A percentile compares a stretch with the other conserved stretches of the same genome.
These are phyloP conservation scores for Stercorarius parasiticus DNA, from an alignment of 2,113 vertebrate genomes.

Conservation along the genomic window DNA sequence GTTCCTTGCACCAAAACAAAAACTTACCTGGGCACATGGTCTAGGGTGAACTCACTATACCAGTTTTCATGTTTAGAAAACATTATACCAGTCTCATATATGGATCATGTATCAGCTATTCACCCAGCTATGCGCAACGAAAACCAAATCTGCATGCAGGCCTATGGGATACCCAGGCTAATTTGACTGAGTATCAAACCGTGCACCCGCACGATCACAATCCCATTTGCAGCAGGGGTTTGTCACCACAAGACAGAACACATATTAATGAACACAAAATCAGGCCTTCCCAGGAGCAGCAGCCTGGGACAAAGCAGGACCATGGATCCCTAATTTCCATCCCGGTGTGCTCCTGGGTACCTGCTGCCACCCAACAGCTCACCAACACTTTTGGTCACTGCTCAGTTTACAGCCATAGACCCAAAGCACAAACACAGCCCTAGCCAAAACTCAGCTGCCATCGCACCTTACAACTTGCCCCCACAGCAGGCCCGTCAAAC, in stretches of 20 bases:
- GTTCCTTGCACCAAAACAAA: not conserved
- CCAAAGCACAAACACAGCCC: not conserved
- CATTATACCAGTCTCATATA: not conserved
- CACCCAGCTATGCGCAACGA: fast-evolving
- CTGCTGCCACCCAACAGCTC: not conserved
- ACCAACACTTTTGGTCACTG: fast-evolving
- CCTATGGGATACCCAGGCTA: not conserved
- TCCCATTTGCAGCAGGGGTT: not conserved
- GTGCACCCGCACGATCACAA: fast-evolving
- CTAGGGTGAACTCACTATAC: not conserved
- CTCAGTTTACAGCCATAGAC: not conserved
- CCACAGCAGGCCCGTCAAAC: not conserved
- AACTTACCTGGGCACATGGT: not conserved
- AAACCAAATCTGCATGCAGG: fast-evolving
- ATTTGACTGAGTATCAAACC: fast-evolving
- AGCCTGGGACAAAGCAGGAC: fast-evolving
- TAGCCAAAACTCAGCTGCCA: not conserved
- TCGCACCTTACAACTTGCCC: not conserved
- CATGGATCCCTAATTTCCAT: fast-evolving
- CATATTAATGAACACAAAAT: fast-evolving
- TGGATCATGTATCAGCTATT: fast-evolving
- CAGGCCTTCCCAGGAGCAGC: not conserved
- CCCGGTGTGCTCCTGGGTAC: fast-evolving
- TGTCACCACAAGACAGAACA: fast-evolving
- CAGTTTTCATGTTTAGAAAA: not conserved